Base-by-base conservation (phyloP, 2,888 invertebrate genomes). In the Idaea straminata region DNA sequence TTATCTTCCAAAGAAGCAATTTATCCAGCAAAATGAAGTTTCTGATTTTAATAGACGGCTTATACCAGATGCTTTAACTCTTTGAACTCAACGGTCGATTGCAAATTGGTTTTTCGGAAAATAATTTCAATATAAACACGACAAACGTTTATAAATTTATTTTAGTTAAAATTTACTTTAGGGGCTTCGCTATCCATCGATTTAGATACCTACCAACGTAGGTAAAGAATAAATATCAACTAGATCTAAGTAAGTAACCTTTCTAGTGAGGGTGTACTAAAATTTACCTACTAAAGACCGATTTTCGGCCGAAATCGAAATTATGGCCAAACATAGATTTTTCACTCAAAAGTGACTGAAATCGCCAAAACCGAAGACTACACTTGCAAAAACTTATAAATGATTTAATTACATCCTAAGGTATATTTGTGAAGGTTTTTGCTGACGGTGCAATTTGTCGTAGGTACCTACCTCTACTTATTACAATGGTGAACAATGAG, bases 1-100 rank as follows among this genome's bases (percentile, higher is more conserved):
- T 89, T 91, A 89, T 86, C 82, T 87, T 85, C 77, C 81, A 83
- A 82, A 88, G 87, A 87, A 89, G 90, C 89, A 92, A 91, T 91
- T 92, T 90, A 87, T 85, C 80, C 82, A 79, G 80, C 79, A 83
- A 89, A 90, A 91, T 87, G 84, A 91, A 91, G 85, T 91, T 91
- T 89, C 83, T 86, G 90, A 91, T 90, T 91, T 90, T 90, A 89
- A 91, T 89, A 86, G 84, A 83, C 79, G 79, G 80, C 78, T 81
- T 81, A 76, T 80, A 83, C 80, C 75, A 81, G 78, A 82, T 82
- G 85, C 82, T 82, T 78, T 78, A 64, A 81, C 82, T 81, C 89
- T 90, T 90, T 89, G 88, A 87, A 83, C 82, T 79, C 77, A 74
- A 80, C 82, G 83, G 81, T 83, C 86, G 84, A 86, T 87, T 83